Base-by-base conservation (phyloP, 2,113 vertebrate genomes). In the Chionis minor region DNA sequence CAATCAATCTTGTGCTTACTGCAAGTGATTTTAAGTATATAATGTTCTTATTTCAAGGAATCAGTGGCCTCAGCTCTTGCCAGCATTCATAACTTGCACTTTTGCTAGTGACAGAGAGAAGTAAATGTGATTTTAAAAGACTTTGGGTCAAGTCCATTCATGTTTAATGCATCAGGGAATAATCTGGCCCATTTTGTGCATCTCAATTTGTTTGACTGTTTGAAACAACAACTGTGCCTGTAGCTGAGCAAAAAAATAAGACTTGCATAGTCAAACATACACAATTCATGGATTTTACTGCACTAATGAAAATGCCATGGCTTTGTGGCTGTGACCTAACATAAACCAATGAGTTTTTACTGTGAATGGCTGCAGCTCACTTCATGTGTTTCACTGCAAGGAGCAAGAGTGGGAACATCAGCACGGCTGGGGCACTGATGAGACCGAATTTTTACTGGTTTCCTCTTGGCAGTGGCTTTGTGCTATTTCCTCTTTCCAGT, bases 191-290 rank as follows among this genome's bases (percentile, higher is more conserved):
- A 30, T 85, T 94, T 88, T 45, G 35, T 23, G 49, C 44, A 74
- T 71, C 75, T 77, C 51, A 42, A 9, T 71, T 66, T 78, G 44
- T 65, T 22, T 61, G 49, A 54, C 58, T 73, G 27, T 54, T 59
- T 45, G 23, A 89, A 72, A 70, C 35, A 72, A 49, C 38, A 63
- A 6, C 59, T 8, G 15, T 42, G 55, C 47, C 56, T 20, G 80
- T 59, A 52, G 40, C 42, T 1, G 8, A 83, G 59, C 35, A 80
- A 56, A 84, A 77, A 77, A 81, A 21, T 5, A 75, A 65, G 69
- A 69, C 16, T 55, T 20, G 15, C 0, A 6, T 0, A 44, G 52
- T 24, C 55, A 81, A 55, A 40, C 8, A 23, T 1, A 11, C 0
- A 14, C 2, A 45, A 70, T 40, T 73, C 11, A 51, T 58, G 77